These are phyloP conservation scores for Papilio polyxenes DNA, from an alignment of 1,140 invertebrate species.

Conservation along the genomic window DNA sequence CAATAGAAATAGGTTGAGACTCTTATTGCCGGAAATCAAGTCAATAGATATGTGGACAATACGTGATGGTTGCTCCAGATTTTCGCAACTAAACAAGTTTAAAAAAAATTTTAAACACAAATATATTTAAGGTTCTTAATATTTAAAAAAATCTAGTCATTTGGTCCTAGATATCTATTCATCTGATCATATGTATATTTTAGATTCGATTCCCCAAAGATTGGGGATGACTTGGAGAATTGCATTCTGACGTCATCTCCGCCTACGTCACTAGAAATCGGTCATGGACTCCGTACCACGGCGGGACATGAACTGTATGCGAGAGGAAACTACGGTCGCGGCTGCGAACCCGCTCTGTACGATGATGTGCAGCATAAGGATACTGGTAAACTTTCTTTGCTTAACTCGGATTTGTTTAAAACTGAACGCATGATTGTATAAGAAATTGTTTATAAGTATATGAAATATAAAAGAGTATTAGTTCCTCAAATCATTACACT, in stretches of 20 bases:
- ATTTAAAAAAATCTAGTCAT: background rate
- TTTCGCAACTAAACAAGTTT: background rate
- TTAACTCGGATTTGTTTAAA: background rate
- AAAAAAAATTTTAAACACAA: background rate
- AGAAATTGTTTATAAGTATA: too few species aligned
- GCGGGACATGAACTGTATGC: constrained; percentile 87
- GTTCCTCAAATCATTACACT: too few species aligned
- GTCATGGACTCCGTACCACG: constrained; percentile 82
- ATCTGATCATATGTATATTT: constrained; percentile 38
- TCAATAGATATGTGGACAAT: background rate
- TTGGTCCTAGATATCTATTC: too few species aligned
- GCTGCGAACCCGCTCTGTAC: constrained; percentile 84
- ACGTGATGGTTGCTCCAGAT: background rate
- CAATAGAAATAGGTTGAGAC: background rate
- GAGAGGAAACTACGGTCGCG: constrained; percentile 88
- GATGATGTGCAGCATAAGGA: constrained; percentile 71
- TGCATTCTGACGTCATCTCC: constrained; percentile 88
- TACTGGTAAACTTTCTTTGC: constrained; percentile 61
- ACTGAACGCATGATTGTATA: background rate
- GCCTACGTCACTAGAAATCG: constrained; percentile 83
- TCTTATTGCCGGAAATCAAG: too few species aligned
- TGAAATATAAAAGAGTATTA: too few species aligned
- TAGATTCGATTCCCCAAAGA: constrained; percentile 84
- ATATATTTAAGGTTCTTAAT: background rate
- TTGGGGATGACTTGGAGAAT: constrained; percentile 84